A percentile compares a stretch with the other conserved stretches of the same genome.
Conservation (phyloP, 2,113 vertebrate genomes). For the Pterocles burchelli region DNA sequence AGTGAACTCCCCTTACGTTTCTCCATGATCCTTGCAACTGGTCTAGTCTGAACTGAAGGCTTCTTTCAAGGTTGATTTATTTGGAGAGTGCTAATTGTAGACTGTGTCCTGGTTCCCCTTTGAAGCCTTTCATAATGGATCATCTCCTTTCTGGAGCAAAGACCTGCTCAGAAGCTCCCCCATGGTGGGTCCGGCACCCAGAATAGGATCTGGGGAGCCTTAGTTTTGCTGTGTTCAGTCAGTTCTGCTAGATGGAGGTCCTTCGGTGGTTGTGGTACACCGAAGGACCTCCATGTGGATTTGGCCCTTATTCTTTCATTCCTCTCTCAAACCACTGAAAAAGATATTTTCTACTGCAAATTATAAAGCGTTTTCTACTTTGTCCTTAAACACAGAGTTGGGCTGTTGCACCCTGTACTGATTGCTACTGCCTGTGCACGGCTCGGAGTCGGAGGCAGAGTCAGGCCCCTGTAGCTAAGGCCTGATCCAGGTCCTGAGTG, state of each 20-base stretch:
- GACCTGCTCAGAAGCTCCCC: not conserved
- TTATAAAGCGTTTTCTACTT: not conserved
- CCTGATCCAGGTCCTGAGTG: not conserved
- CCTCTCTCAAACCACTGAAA: not conserved
- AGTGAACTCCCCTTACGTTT: not conserved
- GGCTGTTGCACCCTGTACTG: not conserved
- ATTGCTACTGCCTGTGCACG: not conserved
- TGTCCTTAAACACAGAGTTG: slow-evolving; percentile 5
- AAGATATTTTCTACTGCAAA: slow-evolving; percentile 22
- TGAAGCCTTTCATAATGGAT: not conserved
- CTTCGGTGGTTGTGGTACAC: not conserved
- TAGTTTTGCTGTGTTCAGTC: not conserved
- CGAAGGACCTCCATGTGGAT: no score
- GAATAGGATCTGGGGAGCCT: not conserved
- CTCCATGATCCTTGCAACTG: not conserved
- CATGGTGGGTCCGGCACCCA: accelerated
- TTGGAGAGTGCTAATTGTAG: not conserved
- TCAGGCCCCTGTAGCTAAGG: not conserved
- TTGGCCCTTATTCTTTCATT: slow-evolving; percentile 3
- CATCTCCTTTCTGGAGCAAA: not conserved
- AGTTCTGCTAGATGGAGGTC: not conserved
- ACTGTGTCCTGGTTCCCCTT: not conserved
- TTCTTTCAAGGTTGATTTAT: not conserved
- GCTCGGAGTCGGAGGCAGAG: not conserved
- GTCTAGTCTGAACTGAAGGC: not conserved